phyloP scores from a whole-genome alignment of 2,888 invertebrate species.

The Dynastes maya region DNA sequence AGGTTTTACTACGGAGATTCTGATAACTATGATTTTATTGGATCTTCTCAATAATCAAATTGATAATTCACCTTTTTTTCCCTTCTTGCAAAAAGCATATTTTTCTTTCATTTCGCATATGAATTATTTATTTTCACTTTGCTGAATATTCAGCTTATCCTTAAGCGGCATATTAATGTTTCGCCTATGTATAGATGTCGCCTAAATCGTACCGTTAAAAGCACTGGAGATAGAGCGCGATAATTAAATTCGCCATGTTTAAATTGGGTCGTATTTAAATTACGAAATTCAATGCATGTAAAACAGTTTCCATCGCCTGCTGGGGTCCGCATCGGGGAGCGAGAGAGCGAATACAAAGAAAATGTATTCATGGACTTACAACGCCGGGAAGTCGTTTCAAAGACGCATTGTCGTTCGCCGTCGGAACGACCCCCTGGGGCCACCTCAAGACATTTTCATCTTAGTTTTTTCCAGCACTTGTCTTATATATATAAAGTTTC shows the following conservation, averaged over 20 bases:
- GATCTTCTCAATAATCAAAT: too few relatives aligned
- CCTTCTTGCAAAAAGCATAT: too few relatives aligned
- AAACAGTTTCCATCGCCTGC: constrained; percentile 63
- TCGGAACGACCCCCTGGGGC: constrained; percentile 67
- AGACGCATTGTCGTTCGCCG: constrained; percentile 71
- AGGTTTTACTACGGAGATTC: too few relatives aligned
- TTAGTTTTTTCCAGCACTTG: constrained; percentile 65
- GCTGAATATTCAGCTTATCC: background rate
- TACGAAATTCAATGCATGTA: constrained; percentile 69
- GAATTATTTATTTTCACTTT: constrained; percentile 2
- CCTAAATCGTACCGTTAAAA: constrained; percentile 27
- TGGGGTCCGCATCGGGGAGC: constrained; percentile 54
- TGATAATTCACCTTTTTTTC: too few relatives aligned
- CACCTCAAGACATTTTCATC: constrained; percentile 70
- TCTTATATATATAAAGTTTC: constrained; percentile 55
- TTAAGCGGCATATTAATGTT: background rate
- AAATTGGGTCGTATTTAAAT: constrained; percentile 51
- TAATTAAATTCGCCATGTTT: constrained; percentile 49
- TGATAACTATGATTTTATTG: too few relatives aligned
- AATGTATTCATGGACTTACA: constrained; percentile 65
- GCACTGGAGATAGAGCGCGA: constrained; percentile 24
- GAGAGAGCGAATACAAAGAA: constrained; percentile 65
- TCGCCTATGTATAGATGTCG: constrained; percentile 8
- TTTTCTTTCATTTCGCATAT: background rate
- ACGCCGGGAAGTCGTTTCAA: constrained; percentile 65